These are phyloP conservation scores for Clinocottus analis DNA, from an alignment of 2,113 vertebrate genomes.

Conservation along the genomic window DNA sequence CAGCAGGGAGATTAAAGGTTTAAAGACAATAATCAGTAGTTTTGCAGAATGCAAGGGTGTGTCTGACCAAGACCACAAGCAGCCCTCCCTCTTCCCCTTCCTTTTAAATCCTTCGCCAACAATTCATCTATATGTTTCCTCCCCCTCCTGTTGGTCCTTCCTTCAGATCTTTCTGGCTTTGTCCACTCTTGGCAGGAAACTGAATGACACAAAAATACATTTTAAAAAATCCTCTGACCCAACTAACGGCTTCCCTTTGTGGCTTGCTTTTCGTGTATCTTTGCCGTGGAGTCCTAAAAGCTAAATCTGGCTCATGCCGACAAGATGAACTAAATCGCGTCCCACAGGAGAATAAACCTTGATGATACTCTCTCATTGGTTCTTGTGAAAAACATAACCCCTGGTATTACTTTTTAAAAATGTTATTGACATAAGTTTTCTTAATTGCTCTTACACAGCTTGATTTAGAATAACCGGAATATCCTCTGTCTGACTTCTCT, in stretches of 20 bases:
- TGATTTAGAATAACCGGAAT: background rate
- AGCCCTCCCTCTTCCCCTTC: slow-evolving; percentile 6
- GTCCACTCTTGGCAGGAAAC: slow-evolving; percentile 17
- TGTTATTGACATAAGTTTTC: background rate
- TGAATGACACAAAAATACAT: background rate
- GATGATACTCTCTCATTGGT: background rate
- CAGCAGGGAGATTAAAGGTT: slow-evolving; percentile 16
- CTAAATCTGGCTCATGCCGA: background rate
- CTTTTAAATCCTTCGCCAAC: slow-evolving; percentile 12
- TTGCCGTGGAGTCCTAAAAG: background rate
- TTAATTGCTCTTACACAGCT: background rate
- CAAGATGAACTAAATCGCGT: background rate
- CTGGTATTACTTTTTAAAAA: background rate
- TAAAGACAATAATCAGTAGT: slow-evolving; percentile 55
- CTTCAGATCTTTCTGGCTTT: slow-evolving; percentile 19
- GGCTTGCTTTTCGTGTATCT: background rate
- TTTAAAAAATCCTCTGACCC: slow-evolving; percentile 10
- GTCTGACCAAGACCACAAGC: slow-evolving; percentile 21
- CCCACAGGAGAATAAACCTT: background rate
- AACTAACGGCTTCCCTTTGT: background rate
- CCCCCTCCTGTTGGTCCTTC: slow-evolving; percentile 18
- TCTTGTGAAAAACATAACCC: background rate
- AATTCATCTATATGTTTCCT: slow-evolving; percentile 33
- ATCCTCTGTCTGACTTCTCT: background rate
- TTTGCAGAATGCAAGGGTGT: slow-evolving; percentile 58